phyloP scores from a whole-genome alignment of 2,113 vertebrate species.

The Tylochromis polylepis region DNA sequence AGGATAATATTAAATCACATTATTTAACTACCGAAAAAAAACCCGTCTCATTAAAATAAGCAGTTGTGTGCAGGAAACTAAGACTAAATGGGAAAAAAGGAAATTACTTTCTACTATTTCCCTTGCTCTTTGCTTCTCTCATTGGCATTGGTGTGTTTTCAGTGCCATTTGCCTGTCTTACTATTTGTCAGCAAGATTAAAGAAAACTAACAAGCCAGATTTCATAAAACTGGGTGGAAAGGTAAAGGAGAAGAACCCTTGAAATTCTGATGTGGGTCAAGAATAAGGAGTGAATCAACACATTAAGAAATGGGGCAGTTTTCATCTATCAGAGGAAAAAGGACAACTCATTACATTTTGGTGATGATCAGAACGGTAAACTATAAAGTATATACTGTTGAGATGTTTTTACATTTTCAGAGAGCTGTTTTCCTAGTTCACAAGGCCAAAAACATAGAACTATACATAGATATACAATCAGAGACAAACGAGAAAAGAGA shows the following conservation, averaged over 20 bases:
- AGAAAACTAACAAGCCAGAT: background rate
- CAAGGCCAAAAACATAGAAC: background rate
- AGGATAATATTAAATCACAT: background rate
- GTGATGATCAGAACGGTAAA: background rate
- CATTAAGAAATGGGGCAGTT: background rate
- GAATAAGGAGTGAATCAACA: background rate
- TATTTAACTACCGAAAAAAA: background rate
- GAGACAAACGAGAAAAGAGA: background rate
- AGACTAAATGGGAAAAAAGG: background rate
- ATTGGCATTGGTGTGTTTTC: background rate
- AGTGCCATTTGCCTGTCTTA: background rate
- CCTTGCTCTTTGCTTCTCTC: background rate
- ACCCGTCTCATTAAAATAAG: background rate
- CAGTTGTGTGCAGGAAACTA: background rate
- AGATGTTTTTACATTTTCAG: background rate
- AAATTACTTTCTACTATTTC: background rate
- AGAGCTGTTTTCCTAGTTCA: background rate
- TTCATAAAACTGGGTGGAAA: rapidly evolving
- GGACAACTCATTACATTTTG: background rate
- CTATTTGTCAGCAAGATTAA: background rate
- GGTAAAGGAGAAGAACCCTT: background rate
- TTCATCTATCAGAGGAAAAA: background rate
- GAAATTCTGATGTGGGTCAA: background rate
- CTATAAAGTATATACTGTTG: rapidly evolving
- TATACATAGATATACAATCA: background rate